phyloP scores from a whole-genome alignment of 1,140 invertebrate species.

The Acromyrmex echinatior region DNA sequence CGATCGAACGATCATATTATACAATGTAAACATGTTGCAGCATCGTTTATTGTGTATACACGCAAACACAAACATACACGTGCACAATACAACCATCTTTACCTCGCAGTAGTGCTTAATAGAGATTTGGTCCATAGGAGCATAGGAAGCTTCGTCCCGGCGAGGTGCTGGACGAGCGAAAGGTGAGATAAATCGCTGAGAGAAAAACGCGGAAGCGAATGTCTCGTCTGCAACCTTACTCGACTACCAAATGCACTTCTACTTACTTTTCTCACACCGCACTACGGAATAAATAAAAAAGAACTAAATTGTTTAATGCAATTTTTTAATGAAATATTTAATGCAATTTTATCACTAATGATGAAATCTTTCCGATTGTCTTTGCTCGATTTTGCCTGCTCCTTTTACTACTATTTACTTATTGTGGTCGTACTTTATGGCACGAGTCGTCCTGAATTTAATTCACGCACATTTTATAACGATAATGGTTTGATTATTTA shows the following conservation, averaged over 20 bases:
- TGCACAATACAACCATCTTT: constrained; percentile 77
- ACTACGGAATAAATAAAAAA: not conserved
- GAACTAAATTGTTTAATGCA: not conserved
- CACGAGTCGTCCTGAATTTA: constrained; percentile 52
- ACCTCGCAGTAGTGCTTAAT: constrained; percentile 64
- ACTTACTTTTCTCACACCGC: constrained; percentile 55
- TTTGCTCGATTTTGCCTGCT: constrained; percentile 68
- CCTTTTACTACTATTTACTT: constrained; percentile 56
- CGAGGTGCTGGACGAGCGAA: constrained; percentile 96
- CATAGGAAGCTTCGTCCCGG: constrained; percentile 96
- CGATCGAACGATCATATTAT: constrained; percentile 13
- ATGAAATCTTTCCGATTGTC: constrained; percentile 40
- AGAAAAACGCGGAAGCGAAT: constrained; percentile 75
- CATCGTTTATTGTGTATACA: not conserved
- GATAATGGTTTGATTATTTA: not conserved
- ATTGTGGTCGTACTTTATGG: constrained; percentile 35
- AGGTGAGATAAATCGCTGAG: constrained; percentile 91
- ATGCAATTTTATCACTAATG: not conserved
- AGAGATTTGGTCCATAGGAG: constrained; percentile 89
- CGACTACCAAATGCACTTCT: constrained; percentile 73
- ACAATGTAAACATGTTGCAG: constrained; percentile 51
- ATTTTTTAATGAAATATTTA: not conserved
- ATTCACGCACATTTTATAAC: constrained; percentile 7
- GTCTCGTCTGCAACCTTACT: constrained; percentile 82
- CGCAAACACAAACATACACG: constrained; percentile 75